These are phyloP conservation scores for Poecile montanus DNA, from an alignment of 2,797 vertebrate species.

Conservation along the genomic window DNA sequence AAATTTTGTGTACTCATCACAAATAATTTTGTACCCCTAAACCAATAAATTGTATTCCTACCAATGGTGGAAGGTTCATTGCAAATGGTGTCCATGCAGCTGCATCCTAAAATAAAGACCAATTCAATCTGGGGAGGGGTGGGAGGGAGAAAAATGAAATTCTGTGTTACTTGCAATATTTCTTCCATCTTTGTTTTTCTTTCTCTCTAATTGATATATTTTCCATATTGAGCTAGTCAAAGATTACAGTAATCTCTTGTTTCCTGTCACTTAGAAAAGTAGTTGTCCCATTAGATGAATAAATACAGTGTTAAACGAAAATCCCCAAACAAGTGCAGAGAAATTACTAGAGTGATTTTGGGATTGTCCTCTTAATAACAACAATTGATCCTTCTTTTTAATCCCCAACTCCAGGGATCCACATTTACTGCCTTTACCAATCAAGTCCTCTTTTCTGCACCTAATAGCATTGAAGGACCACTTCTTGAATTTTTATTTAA, in stretches of 20 bases:
- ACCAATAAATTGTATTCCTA: neutral
- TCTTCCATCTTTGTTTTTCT: neutral
- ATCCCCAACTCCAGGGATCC: neutral
- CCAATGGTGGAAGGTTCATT: neutral
- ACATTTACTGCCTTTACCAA: neutral
- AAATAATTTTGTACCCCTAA: neutral
- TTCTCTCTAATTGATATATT: neutral
- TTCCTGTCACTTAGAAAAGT: constrained; percentile 10
- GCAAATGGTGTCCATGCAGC: neutral
- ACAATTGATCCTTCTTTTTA: neutral
- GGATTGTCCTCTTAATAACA: constrained; percentile 25
- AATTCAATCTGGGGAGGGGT: neutral
- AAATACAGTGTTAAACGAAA: constrained; percentile 10
- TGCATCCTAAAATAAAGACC: neutral
- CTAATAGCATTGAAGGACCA: neutral
- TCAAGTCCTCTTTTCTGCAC: neutral
- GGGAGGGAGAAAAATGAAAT: neutral
- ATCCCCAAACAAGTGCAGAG: neutral
- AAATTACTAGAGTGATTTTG: constrained; percentile 1
- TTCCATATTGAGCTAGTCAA: neutral
- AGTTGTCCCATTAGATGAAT: neutral
- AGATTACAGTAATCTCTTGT: constrained; percentile 2
- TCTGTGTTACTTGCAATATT: neutral
- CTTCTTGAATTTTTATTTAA: neutral
- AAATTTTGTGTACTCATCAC: neutral